Conservation (phyloP, 2,797 vertebrate genomes). For the Calcarius lapponicus region DNA sequence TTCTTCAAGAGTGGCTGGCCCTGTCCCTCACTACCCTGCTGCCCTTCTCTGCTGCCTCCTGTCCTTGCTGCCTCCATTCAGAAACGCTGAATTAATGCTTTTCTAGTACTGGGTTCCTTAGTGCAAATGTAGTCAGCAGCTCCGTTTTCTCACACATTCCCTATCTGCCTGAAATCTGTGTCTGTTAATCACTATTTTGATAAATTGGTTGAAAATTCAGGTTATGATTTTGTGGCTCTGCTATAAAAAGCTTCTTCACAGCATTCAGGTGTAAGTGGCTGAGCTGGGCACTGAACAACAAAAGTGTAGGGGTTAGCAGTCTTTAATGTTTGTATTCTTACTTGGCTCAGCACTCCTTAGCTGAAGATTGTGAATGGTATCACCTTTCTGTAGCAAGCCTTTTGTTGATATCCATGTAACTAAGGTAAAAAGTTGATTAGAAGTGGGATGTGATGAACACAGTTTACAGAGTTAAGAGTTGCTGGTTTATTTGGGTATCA, state of each 20-base stretch:
- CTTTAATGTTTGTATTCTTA: not conserved
- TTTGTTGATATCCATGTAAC: not conserved
- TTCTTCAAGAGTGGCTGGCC: conserved; percentile 66
- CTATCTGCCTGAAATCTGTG: conserved; percentile 55
- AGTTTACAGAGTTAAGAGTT: not conserved
- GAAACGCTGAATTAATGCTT: conserved; percentile 68
- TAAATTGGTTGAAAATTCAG: conserved; percentile 56
- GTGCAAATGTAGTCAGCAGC: conserved; percentile 68
- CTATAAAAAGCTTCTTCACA: not conserved
- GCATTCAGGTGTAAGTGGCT: conserved; percentile 19
- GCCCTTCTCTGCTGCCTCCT: conserved; percentile 69
- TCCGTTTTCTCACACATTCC: conserved; percentile 55
- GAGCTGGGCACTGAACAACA: not conserved
- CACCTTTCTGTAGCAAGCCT: not conserved
- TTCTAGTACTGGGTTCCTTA: conserved; percentile 85
- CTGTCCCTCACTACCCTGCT: conserved; percentile 64
- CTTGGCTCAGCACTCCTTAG: not conserved
- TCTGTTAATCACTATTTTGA: conserved; percentile 62
- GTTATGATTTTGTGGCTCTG: conserved; percentile 30
- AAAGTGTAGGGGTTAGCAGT: not conserved
- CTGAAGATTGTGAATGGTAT: not conserved
- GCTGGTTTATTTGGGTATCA: not conserved
- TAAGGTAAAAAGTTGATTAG: not conserved
- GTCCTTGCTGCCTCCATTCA: conserved; percentile 78
- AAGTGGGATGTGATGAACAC: not conserved